These are phyloP conservation scores for Hypsopygia costalis DNA, from an alignment of 2,888 invertebrate genomes.

Conservation along the genomic window DNA sequence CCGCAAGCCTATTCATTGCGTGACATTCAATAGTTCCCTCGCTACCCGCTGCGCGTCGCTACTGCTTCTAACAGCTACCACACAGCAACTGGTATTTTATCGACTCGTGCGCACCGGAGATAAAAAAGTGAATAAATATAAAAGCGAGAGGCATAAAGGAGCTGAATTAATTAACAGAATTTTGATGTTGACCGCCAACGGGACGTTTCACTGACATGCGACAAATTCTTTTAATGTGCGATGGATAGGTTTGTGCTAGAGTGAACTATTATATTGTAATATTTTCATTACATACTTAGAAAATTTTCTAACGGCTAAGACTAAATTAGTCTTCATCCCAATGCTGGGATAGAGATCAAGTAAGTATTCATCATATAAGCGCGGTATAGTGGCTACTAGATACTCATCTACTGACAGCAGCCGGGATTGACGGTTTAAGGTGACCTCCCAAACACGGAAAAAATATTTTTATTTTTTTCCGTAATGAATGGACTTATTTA, in stretches of 20 bases:
- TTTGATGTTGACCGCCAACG: slow-evolving; percentile 53
- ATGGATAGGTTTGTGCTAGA: slow-evolving; percentile 33
- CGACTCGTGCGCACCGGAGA: slow-evolving; percentile 67
- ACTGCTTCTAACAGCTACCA: slow-evolving; percentile 21
- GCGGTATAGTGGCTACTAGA: too few species aligned
- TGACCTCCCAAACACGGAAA: too few species aligned
- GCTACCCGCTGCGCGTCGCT: slow-evolving; percentile 15
- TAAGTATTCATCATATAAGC: too few species aligned
- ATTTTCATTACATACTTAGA: too few species aligned
- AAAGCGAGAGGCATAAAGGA: slow-evolving; percentile 62
- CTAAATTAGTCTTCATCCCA: too few species aligned
- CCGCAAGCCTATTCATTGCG: neutral
- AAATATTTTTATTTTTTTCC: too few species aligned
- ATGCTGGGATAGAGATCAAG: too few species aligned
- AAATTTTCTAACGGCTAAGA: too few species aligned
- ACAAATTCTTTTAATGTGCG: slow-evolving; percentile 57
- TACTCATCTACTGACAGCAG: too few species aligned
- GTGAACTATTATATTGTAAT: slow-evolving; percentile 16
- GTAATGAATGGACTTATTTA: too few species aligned
- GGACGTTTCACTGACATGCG: slow-evolving; percentile 54
- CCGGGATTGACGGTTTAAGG: too few species aligned
- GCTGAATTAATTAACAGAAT: slow-evolving; percentile 74
- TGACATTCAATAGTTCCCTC: neutral
- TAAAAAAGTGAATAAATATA: slow-evolving; percentile 63
- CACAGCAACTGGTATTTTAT: slow-evolving; percentile 53